Conservation (phyloP, 1,140 invertebrate genomes). For the Steinernema khuongi region DNA sequence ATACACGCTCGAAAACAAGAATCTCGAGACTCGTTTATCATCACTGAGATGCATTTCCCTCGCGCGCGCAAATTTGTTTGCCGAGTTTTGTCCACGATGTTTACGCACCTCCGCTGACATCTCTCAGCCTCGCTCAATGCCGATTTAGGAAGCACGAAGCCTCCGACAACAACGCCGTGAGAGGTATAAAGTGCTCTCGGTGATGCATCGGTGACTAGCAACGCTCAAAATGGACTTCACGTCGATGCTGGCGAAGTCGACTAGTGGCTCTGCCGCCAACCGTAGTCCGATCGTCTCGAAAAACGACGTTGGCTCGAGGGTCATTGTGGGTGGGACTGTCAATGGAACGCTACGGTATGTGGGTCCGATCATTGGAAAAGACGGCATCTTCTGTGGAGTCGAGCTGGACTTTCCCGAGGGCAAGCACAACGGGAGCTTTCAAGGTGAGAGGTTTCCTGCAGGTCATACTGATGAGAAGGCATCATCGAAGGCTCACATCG, state of each 20-base stretch:
- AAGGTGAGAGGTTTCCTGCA: constrained; percentile 32
- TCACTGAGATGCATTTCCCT: constrained; percentile 86
- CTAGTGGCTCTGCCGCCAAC: neutral
- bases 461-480: neutral
- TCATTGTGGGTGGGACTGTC: neutral
- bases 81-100: neutral
- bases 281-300: neutral
- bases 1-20: constrained; percentile 68
- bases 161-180: neutral
- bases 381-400: constrained; percentile 50
- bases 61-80: constrained; percentile 69
- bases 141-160: neutral
- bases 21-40: constrained; percentile 88
- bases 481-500: neutral
- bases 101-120: neutral
- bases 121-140: neutral
- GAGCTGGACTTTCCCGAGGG: constrained; percentile 45
- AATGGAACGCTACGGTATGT: constrained; percentile 43
- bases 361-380: constrained; percentile 44
- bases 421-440: constrained; percentile 48
- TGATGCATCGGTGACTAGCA: neutral
- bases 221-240: neutral
- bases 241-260: neutral
- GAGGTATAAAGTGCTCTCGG: neutral
- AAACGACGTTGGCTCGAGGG: neutral